A percentile compares a stretch with the other conserved stretches of the same genome.
phyloP scores from a whole-genome alignment of 2,888 invertebrate genomes.

The Eueremaeus valkanovi region DNA sequence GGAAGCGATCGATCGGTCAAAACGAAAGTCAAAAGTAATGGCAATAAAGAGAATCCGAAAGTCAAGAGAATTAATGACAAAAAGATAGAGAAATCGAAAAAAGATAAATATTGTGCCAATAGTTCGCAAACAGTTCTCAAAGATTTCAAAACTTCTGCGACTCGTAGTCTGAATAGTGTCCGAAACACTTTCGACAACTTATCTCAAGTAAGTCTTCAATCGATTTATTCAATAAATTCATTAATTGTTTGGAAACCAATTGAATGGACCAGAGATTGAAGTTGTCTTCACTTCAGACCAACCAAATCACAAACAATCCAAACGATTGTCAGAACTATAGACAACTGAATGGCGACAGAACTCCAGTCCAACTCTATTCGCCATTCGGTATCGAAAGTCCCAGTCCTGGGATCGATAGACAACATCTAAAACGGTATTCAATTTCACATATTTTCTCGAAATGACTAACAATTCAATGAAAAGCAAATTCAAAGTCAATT shows the following conservation, averaged over 20 bases:
- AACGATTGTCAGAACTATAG: not conserved
- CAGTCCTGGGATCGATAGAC: not conserved
- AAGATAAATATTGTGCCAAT: not conserved
- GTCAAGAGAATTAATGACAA: not conserved
- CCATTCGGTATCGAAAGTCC: constrained; percentile 40
- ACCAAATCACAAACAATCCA: not conserved
- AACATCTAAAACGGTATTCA: not conserved
- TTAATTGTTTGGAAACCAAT: too few relatives aligned
- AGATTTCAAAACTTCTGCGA: constrained; percentile 4
- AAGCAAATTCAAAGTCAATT: not conserved
- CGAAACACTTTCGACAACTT: constrained; percentile 24
- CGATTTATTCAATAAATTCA: not conserved
- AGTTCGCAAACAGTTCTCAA: constrained; percentile 8
- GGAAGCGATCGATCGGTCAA: not conserved
- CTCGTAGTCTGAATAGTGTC: not conserved
- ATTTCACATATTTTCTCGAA: too few relatives aligned
- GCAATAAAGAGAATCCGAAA: not conserved
- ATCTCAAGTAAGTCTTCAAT: constrained; percentile 6
- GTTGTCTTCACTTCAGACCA: not conserved
- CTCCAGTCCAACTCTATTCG: constrained; percentile 38
- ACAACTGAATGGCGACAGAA: not conserved
- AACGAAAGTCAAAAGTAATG: not conserved
- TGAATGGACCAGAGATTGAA: constrained; percentile 14
- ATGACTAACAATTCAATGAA: not conserved
- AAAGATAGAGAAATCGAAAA: constrained; percentile 14